Percentiles rank a stretch among this genome's conserved stretches.
phyloP scores from a whole-genome alignment of 2,113 vertebrate species.

The Petroica traversi region DNA sequence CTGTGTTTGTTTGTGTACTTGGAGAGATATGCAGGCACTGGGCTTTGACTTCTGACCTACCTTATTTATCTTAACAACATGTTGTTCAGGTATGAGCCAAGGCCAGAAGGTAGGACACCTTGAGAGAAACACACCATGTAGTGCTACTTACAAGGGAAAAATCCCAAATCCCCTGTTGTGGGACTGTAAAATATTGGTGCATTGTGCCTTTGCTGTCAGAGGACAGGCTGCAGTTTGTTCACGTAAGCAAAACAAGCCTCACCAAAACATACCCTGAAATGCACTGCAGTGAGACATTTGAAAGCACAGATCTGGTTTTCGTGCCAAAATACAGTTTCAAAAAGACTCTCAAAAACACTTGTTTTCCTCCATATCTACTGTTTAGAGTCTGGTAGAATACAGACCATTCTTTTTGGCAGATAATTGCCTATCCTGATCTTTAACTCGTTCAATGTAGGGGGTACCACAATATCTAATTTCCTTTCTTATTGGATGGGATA shows the following conservation, averaged over 20 bases:
- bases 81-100: neutral
- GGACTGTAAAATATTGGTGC: neutral
- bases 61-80: neutral
- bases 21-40: neutral
- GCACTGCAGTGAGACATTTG: neutral
- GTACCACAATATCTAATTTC: neutral
- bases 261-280: neutral
- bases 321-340: neutral
- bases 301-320: neutral
- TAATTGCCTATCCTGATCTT: neutral
- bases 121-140: neutral
- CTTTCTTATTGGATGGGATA: neutral
- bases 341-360: neutral
- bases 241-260: neutral
- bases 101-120: neutral
- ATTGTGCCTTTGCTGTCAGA: neutral
- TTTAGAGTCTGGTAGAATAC: neutral
- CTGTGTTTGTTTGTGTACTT: neutral
- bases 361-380: neutral
- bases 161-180: neutral
- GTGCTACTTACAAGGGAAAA: neutral
- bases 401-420: neutral
- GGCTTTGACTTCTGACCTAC: neutral
- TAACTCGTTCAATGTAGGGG: neutral
- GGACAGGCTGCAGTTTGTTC: neutral